Evolutionary conservation across 1,140 invertebrate species (phyloP).

Genomic region (Dinoponera quadriceps): DNA sequence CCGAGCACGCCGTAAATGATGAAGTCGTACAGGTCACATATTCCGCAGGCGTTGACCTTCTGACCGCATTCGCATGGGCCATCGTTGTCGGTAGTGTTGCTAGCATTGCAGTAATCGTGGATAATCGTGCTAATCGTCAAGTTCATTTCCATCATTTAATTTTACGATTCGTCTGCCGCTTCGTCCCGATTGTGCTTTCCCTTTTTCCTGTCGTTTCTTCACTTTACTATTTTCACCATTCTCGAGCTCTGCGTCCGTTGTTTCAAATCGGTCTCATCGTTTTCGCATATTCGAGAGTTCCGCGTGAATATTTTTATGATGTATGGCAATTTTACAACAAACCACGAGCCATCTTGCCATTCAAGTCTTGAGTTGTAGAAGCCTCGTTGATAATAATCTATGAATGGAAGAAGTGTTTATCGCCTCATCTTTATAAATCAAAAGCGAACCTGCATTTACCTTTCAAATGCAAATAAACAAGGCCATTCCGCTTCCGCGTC

Average conservation of each 20-base stretch:
- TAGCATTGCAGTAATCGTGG: constrained; percentile 43
- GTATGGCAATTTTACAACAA: constrained; percentile 29
- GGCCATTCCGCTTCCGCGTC: no score
- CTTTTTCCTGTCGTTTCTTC: neutral
- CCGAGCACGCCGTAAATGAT: constrained; percentile 94
- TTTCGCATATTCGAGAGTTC: constrained; percentile 24
- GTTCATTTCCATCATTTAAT: constrained; percentile 66
- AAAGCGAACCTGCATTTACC: no score
- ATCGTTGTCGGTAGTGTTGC: constrained; percentile 50
- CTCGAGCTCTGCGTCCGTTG: neutral
- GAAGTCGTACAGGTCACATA: constrained; percentile 92
- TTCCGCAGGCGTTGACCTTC: constrained; percentile 84
- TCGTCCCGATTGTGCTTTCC: constrained; percentile 24
- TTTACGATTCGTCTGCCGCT: neutral
- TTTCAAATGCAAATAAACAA: no score
- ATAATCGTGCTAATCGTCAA: constrained; percentile 26
- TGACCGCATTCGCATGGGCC: constrained; percentile 80
- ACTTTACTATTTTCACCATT: constrained; percentile 58
- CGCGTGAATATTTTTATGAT: constrained; percentile 50
- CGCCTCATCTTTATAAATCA: neutral
- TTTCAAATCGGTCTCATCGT: constrained; percentile 4
- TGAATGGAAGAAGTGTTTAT: constrained; percentile 22
- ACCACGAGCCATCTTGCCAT: neutral
- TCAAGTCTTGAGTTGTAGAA: neutral
- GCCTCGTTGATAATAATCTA: constrained; percentile 10